Evolutionary conservation across 2,113 vertebrate genomes (phyloP).

Genomic region (Illadopsis cleaveri): DNA sequence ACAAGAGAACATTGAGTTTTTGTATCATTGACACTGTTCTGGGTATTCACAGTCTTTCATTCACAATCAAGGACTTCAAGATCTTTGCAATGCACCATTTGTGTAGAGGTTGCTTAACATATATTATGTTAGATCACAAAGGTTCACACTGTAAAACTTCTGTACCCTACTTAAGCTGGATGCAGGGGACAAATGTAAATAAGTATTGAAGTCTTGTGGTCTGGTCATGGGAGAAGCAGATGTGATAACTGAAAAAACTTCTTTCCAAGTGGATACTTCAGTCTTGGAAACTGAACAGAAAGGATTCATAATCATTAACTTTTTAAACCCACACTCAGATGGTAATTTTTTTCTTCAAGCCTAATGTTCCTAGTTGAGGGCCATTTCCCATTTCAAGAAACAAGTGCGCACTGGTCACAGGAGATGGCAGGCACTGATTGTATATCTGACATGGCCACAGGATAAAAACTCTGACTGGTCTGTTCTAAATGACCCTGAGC

Average conservation of each 20-base stretch:
- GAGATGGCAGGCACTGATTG: not conserved
- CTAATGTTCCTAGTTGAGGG: not conserved
- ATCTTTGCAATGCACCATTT: not conserved
- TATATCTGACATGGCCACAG: not conserved
- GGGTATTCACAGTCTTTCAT: not conserved
- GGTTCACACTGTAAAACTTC: not conserved
- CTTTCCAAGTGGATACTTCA: not conserved
- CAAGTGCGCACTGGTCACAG: not conserved
- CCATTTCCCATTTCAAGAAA: not conserved
- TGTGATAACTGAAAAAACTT: not conserved
- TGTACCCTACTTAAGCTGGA: not conserved
- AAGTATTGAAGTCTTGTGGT: not conserved
- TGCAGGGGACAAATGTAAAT: not conserved
- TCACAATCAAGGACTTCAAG: not conserved
- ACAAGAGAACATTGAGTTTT: not conserved
- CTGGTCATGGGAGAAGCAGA: not conserved
- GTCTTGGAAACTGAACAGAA: not conserved
- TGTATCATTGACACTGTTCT: not conserved
- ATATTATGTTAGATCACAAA: not conserved
- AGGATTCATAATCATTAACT: not conserved
- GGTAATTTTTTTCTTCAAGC: not conserved
- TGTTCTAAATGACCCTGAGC: not conserved
- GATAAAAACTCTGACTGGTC: not conserved
- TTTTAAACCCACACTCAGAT: not conserved
- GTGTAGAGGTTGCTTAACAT: not conserved